phyloP scores from a whole-genome alignment of 30 jellyfish, hydroid and myxozoan species.

The Hydra vulgaris region DNA sequence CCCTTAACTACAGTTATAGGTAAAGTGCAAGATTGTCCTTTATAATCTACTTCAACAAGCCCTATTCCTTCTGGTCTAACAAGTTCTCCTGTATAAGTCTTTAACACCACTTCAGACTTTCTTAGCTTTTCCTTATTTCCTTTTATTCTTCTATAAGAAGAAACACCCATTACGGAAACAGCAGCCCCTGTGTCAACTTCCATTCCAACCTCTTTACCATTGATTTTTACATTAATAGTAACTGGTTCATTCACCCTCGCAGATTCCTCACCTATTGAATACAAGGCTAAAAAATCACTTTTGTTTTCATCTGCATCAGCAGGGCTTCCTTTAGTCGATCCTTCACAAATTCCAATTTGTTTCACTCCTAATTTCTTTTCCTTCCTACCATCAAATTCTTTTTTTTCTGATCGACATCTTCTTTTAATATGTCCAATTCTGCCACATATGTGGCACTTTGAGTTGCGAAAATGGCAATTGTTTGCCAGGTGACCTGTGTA shows the following conservation, averaged over 20 bases:
- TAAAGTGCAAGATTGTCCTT: slow-evolving; percentile 9
- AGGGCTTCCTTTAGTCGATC: neutral
- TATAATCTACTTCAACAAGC: slow-evolving; percentile 7
- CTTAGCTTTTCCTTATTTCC: slow-evolving; percentile 1
- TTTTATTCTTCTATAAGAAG: neutral
- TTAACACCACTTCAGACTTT: slow-evolving; percentile 15
- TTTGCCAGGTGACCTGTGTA: slow-evolving; percentile 5
- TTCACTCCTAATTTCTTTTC: neutral
- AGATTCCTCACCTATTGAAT: neutral
- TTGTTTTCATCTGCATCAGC: slow-evolving; percentile 7
- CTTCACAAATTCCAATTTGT: neutral
- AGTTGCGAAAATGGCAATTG: neutral
- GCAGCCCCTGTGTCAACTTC: slow-evolving; percentile 39
- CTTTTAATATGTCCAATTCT: slow-evolving; percentile 8
- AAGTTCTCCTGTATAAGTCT: slow-evolving; percentile 28
- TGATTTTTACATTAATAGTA: neutral
- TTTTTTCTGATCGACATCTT: slow-evolving; percentile 1
- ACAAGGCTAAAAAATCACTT: slow-evolving; percentile 15
- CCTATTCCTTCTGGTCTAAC: slow-evolving; percentile 13
- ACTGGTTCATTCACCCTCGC: neutral
- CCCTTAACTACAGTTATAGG: slow-evolving; percentile 7
- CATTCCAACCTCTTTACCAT: slow-evolving; percentile 18
- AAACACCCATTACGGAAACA: slow-evolving; percentile 23
- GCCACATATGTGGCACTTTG: slow-evolving; percentile 10
- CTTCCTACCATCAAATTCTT: slow-evolving; percentile 1